Percentiles rank a stretch among this genome's conserved stretches.
phyloP scores from a whole-genome alignment of 1,140 invertebrate species.

The Trissolcus basalis region DNA sequence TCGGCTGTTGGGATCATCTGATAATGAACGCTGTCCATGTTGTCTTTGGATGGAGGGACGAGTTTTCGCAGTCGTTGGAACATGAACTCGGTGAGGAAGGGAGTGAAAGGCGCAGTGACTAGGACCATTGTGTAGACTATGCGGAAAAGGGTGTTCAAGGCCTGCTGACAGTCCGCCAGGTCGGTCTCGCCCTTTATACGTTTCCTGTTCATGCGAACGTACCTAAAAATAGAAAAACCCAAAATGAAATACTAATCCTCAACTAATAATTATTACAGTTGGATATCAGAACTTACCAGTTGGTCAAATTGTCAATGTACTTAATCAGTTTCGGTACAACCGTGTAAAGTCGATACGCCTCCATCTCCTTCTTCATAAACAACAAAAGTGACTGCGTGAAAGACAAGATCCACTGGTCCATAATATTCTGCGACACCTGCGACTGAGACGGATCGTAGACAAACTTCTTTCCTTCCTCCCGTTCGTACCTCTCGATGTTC shows the following conservation, averaged over 20 bases:
- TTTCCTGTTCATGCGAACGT: conserved; percentile 96
- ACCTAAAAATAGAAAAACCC: conserved; percentile 76
- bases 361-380: conserved; percentile 96
- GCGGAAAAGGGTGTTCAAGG: conserved; percentile 91
- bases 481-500: conserved; percentile 89
- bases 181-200: conserved; percentile 92
- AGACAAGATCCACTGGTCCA: conserved; percentile 98
- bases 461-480: conserved; percentile 82
- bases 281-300: too few species aligned
- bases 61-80: conserved; percentile 89
- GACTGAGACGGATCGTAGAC: conserved; percentile 77
- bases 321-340: conserved; percentile 95
- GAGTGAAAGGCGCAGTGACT: conserved; percentile 98
- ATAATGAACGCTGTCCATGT: conserved; percentile 88
- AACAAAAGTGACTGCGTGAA: conserved; percentile 94
- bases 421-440: conserved; percentile 84
- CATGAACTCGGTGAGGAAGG: conserved; percentile 97
- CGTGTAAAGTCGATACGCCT: conserved; percentile 94
- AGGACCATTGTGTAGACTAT: conserved; percentile 93
- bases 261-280: too few species aligned
- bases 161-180: conserved; percentile 86
- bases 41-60: conserved; percentile 66
- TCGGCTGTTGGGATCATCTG: conserved; percentile 89
- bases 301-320: conserved; percentile 98
- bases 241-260: too few species aligned